Evolutionary conservation across 92 coral and sea anemone genomes (phyloP).

Genomic region (Meandrina meandrites): DNA sequence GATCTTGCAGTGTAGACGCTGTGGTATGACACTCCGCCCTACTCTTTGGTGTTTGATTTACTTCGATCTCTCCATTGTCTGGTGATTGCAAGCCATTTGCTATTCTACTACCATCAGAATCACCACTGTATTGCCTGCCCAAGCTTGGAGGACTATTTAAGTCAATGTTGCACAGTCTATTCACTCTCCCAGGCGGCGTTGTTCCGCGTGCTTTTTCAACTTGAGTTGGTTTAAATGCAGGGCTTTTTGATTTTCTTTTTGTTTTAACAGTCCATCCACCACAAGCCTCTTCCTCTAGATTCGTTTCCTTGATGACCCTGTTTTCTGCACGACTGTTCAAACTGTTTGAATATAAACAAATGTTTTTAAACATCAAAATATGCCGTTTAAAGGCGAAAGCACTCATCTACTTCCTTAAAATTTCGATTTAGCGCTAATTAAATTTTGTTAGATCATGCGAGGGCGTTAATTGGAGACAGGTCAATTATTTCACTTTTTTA

Average conservation of each 20-base stretch:
- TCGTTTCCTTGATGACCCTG: not conserved
- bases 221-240: not conserved
- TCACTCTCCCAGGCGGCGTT: not conserved
- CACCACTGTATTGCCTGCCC: not conserved
- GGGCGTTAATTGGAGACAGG: too few species aligned
- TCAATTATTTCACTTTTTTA: too few species aligned
- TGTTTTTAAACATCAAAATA: not conserved
- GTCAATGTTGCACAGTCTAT: constrained; percentile 2
- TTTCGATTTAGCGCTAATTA: too few species aligned
- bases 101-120: not conserved
- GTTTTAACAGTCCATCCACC: constrained; percentile 15
- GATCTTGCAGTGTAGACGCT: not conserved
- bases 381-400: too few species aligned
- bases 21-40: not conserved
- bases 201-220: too few species aligned
- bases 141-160: not conserved
- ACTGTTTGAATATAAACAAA: constrained; percentile 1
- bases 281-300: not conserved
- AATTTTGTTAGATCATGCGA: too few species aligned
- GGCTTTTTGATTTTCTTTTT: constrained; percentile 6
- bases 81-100: not conserved
- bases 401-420: too few species aligned
- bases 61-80: not conserved
- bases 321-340: not conserved
- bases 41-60: not conserved